Conservation (phyloP, 2,797 vertebrate species). For the Pygocentrus nattereri region DNA sequence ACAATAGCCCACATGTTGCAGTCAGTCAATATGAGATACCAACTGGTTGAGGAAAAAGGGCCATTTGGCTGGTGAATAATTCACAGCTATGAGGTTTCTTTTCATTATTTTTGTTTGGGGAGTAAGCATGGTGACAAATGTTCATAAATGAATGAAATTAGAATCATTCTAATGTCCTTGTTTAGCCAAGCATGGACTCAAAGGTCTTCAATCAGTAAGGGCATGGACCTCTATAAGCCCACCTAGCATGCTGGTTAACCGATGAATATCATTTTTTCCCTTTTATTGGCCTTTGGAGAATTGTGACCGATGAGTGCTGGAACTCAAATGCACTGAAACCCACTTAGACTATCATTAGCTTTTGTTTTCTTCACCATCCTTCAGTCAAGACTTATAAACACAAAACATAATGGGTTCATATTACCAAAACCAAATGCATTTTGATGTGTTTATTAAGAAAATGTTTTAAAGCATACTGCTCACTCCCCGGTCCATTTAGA, state of each 20-base stretch:
- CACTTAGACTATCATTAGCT: too few species aligned
- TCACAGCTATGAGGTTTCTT: constrained; percentile 7
- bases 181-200: constrained; percentile 19
- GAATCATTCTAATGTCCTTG: constrained; percentile 35
- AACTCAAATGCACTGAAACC: background rate
- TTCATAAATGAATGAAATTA: constrained; percentile 46
- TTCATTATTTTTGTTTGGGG: constrained; percentile 23
- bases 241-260: background rate
- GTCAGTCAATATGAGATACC: constrained; percentile 30
- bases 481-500: too few species aligned
- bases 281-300: background rate
- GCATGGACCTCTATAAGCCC: background rate
- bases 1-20: constrained; percentile 26
- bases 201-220: constrained; percentile 25
- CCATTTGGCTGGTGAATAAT: constrained; percentile 14
- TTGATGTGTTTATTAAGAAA: too few species aligned
- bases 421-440: too few species aligned
- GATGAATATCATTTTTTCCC: constrained; percentile 3
- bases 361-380: background rate
- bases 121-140: constrained; percentile 45
- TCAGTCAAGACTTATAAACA: background rate
- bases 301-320: background rate
- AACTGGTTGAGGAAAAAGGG: background rate
- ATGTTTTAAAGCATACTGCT: too few species aligned
- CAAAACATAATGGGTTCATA: background rate